Base-by-base conservation (phyloP, 2,113 vertebrate species). In the Chaetodon trifascialis region DNA sequence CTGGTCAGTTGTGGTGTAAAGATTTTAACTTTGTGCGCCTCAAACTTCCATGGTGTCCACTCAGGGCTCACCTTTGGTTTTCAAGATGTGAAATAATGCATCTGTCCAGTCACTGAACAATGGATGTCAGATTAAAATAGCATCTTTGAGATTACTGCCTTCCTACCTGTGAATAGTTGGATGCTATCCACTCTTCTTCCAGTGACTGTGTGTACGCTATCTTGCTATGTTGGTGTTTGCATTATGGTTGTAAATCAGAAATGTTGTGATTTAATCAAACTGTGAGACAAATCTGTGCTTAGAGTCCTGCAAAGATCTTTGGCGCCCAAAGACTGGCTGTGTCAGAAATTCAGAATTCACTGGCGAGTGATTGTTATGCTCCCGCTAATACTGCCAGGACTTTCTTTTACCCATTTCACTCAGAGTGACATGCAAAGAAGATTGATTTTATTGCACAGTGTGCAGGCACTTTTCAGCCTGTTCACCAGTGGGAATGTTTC, bases 21-120 rank as follows among this genome's bases (percentile, higher is more conserved):
- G 34, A 63, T 63, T 46, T 47, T 30, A 17, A 51, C 42, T n/a
- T 16, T 0, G 12, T 21, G 47, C 55, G 8, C 36, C n/a, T 2
- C n/a, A 56, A 66, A 11, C 36, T 68, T 82, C 52, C 47, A 59
- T 15, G 0, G 58, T 34, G 30, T 64, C 42, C 69, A 69, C 51
- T 64, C 64, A 46, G 64, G 30, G 25, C 17, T 71, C 51, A 54
- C 42, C 23, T 75, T 60, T 59, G 51, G 21, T 73, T 76, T 73
- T 23, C 14, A 15, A 63, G 36, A 75, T 67, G n/a, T 30, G 52
- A 67, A 40, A 10, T 17, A 36, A 11, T 52, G 51, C 0, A 4
- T 56, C 1, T 4, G 47, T 66, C 16, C 34, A 63, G 38, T 44
- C 9, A 9, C 16, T 40, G 38, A 59, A 17, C 55, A 25, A n/a